Conservation (phyloP, 1,140 invertebrate genomes). For the Nymphalis io region DNA sequence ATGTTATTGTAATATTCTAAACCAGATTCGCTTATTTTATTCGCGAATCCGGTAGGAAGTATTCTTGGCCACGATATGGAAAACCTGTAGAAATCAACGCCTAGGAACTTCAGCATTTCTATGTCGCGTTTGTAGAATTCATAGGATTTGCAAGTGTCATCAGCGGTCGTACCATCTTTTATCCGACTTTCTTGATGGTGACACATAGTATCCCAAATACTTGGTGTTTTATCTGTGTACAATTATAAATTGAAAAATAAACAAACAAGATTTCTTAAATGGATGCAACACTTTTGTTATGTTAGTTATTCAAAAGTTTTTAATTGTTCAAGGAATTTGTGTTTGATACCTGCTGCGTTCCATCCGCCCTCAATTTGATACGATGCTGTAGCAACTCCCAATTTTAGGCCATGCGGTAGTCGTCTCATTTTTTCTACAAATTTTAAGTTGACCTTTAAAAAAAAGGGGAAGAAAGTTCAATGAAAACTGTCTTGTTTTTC, state of each 20-base stretch:
- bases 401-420: slow-evolving; percentile 47
- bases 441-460: not conserved
- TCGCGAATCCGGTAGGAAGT: slow-evolving; percentile 79
- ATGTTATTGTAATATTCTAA: slow-evolving; percentile 82
- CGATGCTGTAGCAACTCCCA: slow-evolving; percentile 80
- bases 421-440: slow-evolving; percentile 34
- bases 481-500: too few species aligned
- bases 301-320: too few species aligned
- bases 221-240: slow-evolving; percentile 56
- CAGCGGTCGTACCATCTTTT: slow-evolving; percentile 74
- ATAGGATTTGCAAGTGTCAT: slow-evolving; percentile 84
- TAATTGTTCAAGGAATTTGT: not conserved
- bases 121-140: slow-evolving; percentile 80
- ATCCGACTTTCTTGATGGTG: slow-evolving; percentile 57
- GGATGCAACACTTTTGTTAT: too few species aligned
- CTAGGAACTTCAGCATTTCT: slow-evolving; percentile 75
- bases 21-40: slow-evolving; percentile 80
- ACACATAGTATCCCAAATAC: slow-evolving; percentile 52
- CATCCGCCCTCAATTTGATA: slow-evolving; percentile 83
- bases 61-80: slow-evolving; percentile 84
- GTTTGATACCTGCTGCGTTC: slow-evolving; percentile 54
- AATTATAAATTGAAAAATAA: not conserved
- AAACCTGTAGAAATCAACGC: slow-evolving; percentile 82
- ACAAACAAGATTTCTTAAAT: too few species aligned
- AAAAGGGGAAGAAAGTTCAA: too few species aligned